These are phyloP conservation scores for Sebastes itinus DNA, from an alignment of 2,797 vertebrate genomes.

Conservation along the genomic window DNA sequence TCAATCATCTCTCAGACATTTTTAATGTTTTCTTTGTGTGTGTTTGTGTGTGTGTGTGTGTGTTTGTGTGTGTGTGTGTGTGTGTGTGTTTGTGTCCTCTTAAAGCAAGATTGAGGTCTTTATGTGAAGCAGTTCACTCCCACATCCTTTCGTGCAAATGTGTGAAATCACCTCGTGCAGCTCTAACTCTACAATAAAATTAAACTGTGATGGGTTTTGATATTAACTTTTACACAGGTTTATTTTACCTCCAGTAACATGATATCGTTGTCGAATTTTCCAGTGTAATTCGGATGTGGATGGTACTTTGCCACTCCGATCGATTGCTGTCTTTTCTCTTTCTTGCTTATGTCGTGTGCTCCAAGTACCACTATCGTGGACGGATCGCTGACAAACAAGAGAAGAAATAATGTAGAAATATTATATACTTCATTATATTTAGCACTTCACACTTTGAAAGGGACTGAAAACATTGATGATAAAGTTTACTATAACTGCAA, in stretches of 20 bases:
- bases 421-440: not conserved
- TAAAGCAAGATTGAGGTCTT: not conserved
- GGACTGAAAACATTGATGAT: not conserved
- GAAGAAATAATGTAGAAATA: not conserved
- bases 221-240: not conserved
- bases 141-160: conserved; percentile 7
- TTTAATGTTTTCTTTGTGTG: not conserved
- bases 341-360: conserved; percentile 62
- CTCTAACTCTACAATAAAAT: too few relatives aligned
- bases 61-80: not conserved
- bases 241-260: conserved; percentile 78
- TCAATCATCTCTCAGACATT: not conserved
- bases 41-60: not conserved
- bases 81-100: not conserved
- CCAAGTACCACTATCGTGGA: conserved; percentile 66
- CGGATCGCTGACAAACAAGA: accelerated
- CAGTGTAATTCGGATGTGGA: conserved; percentile 14
- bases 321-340: conserved; percentile 69
- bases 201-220: not conserved
- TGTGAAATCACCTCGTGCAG: not conserved
- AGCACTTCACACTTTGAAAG: not conserved
- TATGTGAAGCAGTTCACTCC: not conserved
- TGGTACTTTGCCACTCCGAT: conserved; percentile 44
- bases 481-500: not conserved
- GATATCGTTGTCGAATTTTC: conserved; percentile 46